Evolutionary conservation across 2,797 vertebrate genomes (phyloP).

Genomic region (Oophaga sylvatica): DNA sequence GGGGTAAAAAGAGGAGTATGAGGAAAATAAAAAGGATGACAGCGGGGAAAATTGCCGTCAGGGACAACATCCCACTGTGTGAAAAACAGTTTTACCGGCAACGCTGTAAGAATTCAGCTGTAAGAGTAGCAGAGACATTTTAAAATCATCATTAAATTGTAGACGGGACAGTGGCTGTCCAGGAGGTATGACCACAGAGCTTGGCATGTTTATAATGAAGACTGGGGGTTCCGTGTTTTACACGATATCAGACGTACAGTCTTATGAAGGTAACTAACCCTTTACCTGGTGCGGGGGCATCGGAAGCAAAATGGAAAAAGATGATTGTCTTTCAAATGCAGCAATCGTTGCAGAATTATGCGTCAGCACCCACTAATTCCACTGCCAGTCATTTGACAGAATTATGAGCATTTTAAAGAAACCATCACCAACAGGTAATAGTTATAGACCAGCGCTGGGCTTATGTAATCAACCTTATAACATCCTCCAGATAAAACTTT

Average conservation of each 20-base stretch:
- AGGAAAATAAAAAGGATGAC: constrained; percentile 73
- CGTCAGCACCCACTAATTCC: constrained; percentile 56
- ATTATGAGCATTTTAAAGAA: constrained; percentile 58
- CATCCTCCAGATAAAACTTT: constrained; percentile 33
- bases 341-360: constrained; percentile 56
- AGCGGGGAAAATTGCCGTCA: constrained; percentile 72
- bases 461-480: constrained; percentile 46
- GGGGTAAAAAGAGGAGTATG: constrained; percentile 65
- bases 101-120: constrained; percentile 67
- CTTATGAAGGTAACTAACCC: constrained; percentile 56
- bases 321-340: constrained; percentile 59
- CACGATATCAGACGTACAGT: neutral
- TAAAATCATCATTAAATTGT: constrained; percentile 62
- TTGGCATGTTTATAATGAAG: constrained; percentile 55
- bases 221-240: constrained; percentile 24
- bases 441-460: constrained; percentile 35
- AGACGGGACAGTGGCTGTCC: constrained; percentile 50
- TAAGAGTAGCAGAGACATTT: constrained; percentile 71
- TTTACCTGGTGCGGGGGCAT: constrained; percentile 57
- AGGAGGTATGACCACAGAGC: constrained; percentile 56
- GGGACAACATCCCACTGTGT: constrained; percentile 73
- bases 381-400: constrained; percentile 53
- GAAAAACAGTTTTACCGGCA: constrained; percentile 70
- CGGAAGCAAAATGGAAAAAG: constrained; percentile 53
- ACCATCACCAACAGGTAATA: constrained; percentile 42